Evolutionary conservation across 2,888 invertebrate genomes (phyloP).

Genomic region (Micoletzkya japonica): DNA sequence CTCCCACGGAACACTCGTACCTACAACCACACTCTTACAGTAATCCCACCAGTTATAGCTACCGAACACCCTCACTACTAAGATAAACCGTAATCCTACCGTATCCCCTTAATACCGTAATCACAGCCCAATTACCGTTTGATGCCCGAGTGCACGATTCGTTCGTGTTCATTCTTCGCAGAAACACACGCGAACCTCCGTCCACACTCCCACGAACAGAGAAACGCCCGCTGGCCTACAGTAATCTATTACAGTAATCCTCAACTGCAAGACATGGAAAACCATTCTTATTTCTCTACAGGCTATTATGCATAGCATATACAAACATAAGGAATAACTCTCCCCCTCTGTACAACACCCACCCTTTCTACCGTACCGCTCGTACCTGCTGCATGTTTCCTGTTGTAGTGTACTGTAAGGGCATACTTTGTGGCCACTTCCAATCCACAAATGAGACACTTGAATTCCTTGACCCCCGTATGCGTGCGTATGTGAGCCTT

Average conservation of each 20-base stretch:
- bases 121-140: conserved; percentile 31
- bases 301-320: background rate
- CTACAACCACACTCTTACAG: too few relatives aligned
- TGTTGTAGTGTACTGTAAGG: conserved; percentile 44
- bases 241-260: background rate
- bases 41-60: too few relatives aligned
- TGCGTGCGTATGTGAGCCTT: conserved; percentile 51
- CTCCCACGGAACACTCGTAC: conserved; percentile 19
- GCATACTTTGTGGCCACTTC: conserved; percentile 36
- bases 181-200: conserved; percentile 41
- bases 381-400: conserved; percentile 41
- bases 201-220: conserved; percentile 47
- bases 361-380: background rate
- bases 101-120: too few relatives aligned
- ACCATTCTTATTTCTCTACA: background rate
- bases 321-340: background rate
- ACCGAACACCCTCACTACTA: too few relatives aligned
- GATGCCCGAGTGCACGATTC: conserved; percentile 45
- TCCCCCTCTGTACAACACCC: background rate
- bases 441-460: conserved; percentile 45
- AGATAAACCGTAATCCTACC: too few relatives aligned
- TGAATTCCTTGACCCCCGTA: conserved; percentile 48
- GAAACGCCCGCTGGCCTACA: conserved; percentile 40
- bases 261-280: background rate
- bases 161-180: conserved; percentile 51